Base-by-base conservation (phyloP, 2,888 invertebrate genomes). In the Lochmaea capreae region DNA sequence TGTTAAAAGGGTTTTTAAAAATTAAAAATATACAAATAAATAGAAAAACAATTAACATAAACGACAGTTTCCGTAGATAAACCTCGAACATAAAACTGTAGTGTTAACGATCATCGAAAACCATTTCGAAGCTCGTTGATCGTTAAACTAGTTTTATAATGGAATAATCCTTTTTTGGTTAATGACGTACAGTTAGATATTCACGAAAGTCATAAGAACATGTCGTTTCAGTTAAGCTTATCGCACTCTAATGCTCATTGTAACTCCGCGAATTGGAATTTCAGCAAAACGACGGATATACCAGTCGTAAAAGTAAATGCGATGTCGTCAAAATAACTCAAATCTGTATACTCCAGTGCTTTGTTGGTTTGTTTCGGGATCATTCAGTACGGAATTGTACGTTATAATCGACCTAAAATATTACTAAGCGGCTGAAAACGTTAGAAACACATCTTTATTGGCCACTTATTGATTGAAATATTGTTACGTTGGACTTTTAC, bases 301-400 rank as follows among this genome's bases (percentile, higher is more conserved):
- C 78, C 74, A 75, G 78, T 77, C 77, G 75, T 81, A 78, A 82
- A 81, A 83, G 80, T 78, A 80, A 83, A 83, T 77, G 81, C 78
- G 78, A 49, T 43, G 43, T 54, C 39, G 62, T 79, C 74, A 81
- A 77, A 82, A 83, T 83, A 82, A 83, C 78, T 82, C 82, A 82
- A 79, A 77, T 75, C 77, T 18, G 10, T 46, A 14, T 9, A n/a
- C n/a, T 16, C 12, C 5, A n/a, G n/a, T 49, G 49, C 8, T 49
- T 54, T 54, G 54, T 54, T 16, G 54, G 18, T 54, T 54, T 18
- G n/a, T n/a, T 54, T 54, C 16, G 18, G n/a, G n/a, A 49, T 49
- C n/a, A 49, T 49, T 49, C 49, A n/a, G 6, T 49, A 5, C 49
- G n/a, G 49, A 49, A 14, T 49, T 49, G 6, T 33, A n/a, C 49